phyloP scores from a whole-genome alignment of 2,113 vertebrate genomes.

The Tragelaphus scriptus region DNA sequence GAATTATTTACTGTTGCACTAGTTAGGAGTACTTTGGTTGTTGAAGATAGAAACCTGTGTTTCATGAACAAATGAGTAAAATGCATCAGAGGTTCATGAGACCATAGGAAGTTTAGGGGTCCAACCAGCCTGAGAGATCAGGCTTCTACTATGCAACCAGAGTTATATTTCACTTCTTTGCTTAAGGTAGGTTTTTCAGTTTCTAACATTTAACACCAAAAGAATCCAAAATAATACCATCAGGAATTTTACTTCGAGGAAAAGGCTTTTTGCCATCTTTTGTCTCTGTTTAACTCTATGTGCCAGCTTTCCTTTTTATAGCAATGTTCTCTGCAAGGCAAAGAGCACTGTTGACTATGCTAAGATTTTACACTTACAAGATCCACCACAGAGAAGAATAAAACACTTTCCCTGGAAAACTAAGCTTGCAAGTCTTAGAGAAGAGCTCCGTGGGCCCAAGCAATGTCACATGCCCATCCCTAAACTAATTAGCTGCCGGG shows the following conservation, averaged over 20 bases:
- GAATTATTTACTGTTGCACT: background rate
- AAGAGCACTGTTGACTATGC: background rate
- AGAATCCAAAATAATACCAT: background rate
- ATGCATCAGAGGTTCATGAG: background rate
- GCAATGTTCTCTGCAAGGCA: background rate
- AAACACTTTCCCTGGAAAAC: background rate
- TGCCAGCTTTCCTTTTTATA: background rate
- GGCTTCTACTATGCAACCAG: background rate
- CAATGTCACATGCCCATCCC: background rate
- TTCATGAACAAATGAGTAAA: background rate
- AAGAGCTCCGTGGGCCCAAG: background rate
- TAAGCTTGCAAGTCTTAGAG: background rate
- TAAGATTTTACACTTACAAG: background rate
- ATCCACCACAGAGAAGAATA: background rate
- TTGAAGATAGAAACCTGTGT: background rate
- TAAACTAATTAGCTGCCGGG: background rate
- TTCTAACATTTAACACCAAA: background rate
- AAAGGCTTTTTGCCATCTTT: background rate
- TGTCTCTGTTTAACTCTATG: background rate
- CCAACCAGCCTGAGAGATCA: background rate
- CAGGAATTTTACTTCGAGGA: background rate
- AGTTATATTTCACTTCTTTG: background rate
- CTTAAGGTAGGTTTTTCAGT: background rate
- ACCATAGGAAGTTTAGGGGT: background rate
- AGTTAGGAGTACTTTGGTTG: background rate